phyloP scores from a whole-genome alignment of 1,140 invertebrate species.

The Trichonephila inaurata region DNA sequence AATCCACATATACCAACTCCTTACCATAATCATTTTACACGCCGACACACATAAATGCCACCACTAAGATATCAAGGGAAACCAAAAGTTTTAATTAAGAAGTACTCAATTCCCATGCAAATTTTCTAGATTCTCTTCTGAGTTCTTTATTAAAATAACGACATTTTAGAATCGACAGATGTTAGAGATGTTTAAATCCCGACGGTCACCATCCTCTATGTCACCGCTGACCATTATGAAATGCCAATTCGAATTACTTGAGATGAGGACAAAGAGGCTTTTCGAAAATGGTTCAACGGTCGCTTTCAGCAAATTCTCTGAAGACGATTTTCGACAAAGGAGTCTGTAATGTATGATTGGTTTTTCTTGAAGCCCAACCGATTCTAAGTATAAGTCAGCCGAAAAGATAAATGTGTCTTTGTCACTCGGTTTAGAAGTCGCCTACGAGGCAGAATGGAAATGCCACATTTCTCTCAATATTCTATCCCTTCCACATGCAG shows the following conservation, averaged over 20 bases:
- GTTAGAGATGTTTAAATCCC: background rate
- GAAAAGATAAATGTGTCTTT: constrained; percentile 2
- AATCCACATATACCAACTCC: too few species aligned
- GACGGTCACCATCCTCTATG: background rate
- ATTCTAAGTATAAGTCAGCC: background rate
- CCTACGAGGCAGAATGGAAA: background rate
- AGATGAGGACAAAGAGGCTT: background rate
- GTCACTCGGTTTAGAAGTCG: background rate
- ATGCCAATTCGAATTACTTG: background rate
- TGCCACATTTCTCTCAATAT: background rate
- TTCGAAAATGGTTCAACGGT: background rate
- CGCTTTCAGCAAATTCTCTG: background rate
- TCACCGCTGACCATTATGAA: background rate
- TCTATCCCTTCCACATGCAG: background rate
- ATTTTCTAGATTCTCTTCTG: background rate
- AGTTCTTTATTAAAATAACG: background rate
- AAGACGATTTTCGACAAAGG: background rate
- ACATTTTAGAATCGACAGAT: background rate
- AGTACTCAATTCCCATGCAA: background rate
- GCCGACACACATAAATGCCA: background rate
- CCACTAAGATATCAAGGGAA: background rate
- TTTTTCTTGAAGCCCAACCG: background rate
- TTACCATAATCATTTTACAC: background rate
- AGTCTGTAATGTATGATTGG: background rate
- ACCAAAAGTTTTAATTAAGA: background rate